Conservation (phyloP, 2,797 vertebrate genomes). For the Morus bassanus region DNA sequence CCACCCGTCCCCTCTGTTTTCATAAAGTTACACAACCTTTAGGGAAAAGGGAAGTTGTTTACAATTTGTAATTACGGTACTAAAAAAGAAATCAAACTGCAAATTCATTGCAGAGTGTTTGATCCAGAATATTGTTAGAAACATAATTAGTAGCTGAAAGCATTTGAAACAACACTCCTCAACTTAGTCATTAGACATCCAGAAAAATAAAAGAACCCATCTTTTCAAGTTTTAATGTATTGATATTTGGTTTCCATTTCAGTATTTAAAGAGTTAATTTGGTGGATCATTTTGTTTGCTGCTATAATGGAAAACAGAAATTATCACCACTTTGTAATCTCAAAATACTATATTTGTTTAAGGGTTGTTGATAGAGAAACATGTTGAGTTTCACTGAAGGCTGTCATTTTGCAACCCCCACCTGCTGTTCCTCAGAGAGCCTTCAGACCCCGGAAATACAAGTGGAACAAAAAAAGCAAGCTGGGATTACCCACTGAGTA, state of each 20-base stretch:
- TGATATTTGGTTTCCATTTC: neutral
- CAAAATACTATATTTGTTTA: neutral
- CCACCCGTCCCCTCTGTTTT: conserved; percentile 47
- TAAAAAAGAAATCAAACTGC: conserved; percentile 66
- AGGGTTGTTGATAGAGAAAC: neutral
- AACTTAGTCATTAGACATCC: conserved; percentile 13
- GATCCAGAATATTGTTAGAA: conserved; percentile 72
- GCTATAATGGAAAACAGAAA: neutral
- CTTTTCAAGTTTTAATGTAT: conserved; percentile 11
- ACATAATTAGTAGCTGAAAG: conserved; percentile 71
- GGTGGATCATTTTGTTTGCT: neutral
- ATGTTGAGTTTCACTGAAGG: neutral
- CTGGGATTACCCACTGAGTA: neutral
- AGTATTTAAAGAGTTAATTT: neutral
- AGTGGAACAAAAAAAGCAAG: neutral
- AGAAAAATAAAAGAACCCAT: neutral
- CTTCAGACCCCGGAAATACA: neutral
- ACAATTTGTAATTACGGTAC: conserved; percentile 67
- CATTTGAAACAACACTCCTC: conserved; percentile 49
- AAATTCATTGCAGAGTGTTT: conserved; percentile 69
- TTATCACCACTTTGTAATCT: neutral
- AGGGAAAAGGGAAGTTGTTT: conserved; percentile 73
- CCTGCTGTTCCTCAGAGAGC: neutral
- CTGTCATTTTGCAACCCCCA: neutral
- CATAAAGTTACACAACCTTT: conserved; percentile 68